Conservation (phyloP, 2,888 invertebrate genomes). For the Ornithoptera alexandrae region DNA sequence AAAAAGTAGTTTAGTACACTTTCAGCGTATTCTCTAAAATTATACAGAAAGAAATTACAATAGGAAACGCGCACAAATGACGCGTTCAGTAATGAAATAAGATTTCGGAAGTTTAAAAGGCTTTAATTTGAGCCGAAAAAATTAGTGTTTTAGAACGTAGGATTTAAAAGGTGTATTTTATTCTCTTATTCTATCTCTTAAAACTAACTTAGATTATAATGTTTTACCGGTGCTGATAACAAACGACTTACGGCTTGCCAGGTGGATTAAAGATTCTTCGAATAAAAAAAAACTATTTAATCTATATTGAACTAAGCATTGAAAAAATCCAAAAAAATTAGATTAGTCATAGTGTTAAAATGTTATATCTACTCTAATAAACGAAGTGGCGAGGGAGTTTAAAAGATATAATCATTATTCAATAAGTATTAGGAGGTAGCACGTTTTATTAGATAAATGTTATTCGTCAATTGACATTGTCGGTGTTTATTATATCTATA, state of each 20-base stretch:
- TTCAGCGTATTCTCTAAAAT: not conserved
- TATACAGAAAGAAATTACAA: not conserved
- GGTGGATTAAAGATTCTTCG: not conserved
- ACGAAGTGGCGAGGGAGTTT: too few relatives aligned
- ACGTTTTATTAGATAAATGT: too few relatives aligned
- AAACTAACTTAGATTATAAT: not conserved
- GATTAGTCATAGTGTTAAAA: slow-evolving; percentile 22
- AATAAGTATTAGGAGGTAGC: too few relatives aligned
- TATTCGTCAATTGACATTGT: not conserved
- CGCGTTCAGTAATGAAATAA: too few relatives aligned
- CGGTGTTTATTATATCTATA: not conserved
- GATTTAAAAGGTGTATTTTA: not conserved
- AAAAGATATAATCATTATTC: too few relatives aligned
- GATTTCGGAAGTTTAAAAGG: too few relatives aligned
- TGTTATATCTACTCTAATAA: too few relatives aligned
- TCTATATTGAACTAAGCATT: not conserved
- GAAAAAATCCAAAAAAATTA: slow-evolving; percentile 7
- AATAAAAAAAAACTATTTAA: not conserved
- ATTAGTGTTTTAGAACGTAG: not conserved
- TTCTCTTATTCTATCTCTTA: not conserved
- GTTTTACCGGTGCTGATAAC: not conserved
- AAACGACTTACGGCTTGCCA: not conserved
- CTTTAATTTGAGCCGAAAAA: not conserved
- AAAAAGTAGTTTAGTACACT: not conserved
- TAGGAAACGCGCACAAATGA: too few relatives aligned